Evolutionary conservation across 2,888 invertebrate genomes (phyloP).

Genomic region (Nymphalis urticae): DNA sequence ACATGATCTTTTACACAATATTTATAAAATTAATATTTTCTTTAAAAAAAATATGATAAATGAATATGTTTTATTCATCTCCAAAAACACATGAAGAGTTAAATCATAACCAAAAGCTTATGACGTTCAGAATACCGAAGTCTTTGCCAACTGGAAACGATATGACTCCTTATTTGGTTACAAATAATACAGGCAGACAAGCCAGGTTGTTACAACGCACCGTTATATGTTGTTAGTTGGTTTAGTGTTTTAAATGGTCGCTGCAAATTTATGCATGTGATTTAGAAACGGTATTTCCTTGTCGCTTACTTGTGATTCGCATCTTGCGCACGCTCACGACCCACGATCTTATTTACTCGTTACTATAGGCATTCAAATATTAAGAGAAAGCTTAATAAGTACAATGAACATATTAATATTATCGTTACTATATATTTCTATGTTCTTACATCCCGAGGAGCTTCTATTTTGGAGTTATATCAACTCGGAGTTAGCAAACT

Average conservation of each 20-base stretch:
- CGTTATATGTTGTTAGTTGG: background rate
- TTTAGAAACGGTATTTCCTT: conserved; percentile 8
- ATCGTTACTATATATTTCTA: too few relatives aligned
- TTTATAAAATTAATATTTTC: background rate
- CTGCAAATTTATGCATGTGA: conserved; percentile 24
- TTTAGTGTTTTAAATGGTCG: conserved; percentile 8
- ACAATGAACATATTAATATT: background rate
- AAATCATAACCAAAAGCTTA: too few relatives aligned
- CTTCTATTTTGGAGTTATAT: too few relatives aligned
- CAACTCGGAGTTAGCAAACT: too few relatives aligned
- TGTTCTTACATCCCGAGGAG: too few relatives aligned
- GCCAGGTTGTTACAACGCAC: too few relatives aligned
- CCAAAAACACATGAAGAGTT: too few relatives aligned
- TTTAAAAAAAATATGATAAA: background rate
- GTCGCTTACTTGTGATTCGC: conserved; percentile 8
- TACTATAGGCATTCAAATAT: conserved; percentile 10
- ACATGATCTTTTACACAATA: background rate
- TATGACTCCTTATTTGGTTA: too few relatives aligned
- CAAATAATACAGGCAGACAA: too few relatives aligned
- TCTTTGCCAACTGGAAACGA: too few relatives aligned
- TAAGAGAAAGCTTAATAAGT: conserved; percentile 2
- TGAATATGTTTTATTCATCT: too few relatives aligned
- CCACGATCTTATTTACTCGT: conserved; percentile 25
- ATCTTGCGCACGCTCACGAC: conserved; percentile 11
- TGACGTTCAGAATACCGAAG: too few relatives aligned